A percentile compares a stretch with the other conserved stretches of the same genome.
Evolutionary conservation across 92 coral and sea anemone species (phyloP).

Genomic region (Desmophyllum pertusum): DNA sequence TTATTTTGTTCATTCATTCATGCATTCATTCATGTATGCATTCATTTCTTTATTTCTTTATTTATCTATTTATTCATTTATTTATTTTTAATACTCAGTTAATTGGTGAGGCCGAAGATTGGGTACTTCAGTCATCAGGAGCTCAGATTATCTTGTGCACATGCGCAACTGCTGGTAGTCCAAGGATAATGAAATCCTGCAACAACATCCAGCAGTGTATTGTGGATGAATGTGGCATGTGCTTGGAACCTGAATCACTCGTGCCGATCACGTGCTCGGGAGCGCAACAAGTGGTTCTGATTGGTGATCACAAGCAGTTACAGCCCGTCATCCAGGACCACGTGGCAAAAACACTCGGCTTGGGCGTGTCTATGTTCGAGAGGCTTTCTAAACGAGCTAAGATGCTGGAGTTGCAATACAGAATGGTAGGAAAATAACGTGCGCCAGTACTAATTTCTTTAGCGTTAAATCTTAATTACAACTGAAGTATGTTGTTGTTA

Average conservation of each 20-base stretch:
- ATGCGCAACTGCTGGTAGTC: constrained; percentile 71
- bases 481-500: no score
- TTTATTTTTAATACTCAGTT: neutral
- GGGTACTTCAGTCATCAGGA: constrained; percentile 71
- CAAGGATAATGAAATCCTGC: constrained; percentile 37
- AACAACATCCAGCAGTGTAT: constrained; percentile 72
- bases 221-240: constrained; percentile 95
- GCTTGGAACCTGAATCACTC: constrained; percentile 87
- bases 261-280: constrained; percentile 81
- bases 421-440: constrained; percentile 68
- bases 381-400: constrained; percentile 56
- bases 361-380: constrained; percentile 83
- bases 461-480: no score
- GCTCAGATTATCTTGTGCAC: constrained; percentile 76
- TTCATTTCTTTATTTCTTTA: neutral
- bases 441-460: no score
- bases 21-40: no score
- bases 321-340: constrained; percentile 79
- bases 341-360: constrained; percentile 71
- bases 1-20: neutral
- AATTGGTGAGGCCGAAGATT: constrained; percentile 47
- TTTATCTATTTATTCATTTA: neutral
- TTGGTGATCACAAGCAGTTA: constrained; percentile 94
- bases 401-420: constrained; percentile 83
- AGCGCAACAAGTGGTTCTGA: constrained; percentile 80